Base-by-base conservation (phyloP, 1,140 invertebrate species). In the Anastrepha ludens region DNA sequence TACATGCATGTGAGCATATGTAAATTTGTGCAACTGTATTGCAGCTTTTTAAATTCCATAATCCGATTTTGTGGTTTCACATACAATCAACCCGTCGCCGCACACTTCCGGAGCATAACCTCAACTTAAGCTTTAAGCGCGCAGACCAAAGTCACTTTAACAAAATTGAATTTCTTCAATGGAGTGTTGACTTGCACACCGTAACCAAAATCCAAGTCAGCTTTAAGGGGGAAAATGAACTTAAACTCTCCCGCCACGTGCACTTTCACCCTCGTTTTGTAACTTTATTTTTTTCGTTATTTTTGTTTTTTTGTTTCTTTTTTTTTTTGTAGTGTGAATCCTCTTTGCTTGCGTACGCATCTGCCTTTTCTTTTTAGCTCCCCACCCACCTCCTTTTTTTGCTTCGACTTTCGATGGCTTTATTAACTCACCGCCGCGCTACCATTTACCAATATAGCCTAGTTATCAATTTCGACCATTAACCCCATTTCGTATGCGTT, bases 391-490 rank as follows among this genome's bases (percentile, higher is more conserved):
- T 17, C n/a, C 2, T 1, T 29, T 29, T 74, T 44, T 86, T 39
- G 11, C 20, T 9, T 58, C 58, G 29, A 41, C 29, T 74, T 74
- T 20, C 50, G 8, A 81, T 55, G n/a, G 74, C 74, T 81, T 86
- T 60, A 86, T 86, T 86, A 86, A 60, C 59, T 86, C 85, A 86
- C 85, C 55, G 85, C 74, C 17, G 47, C 47, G 47, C 74, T 55
- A 29, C n/a, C 47, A 50, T n/a, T 41, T 41, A 74, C 39, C 47
- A 50, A 55, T 55, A 81, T 81, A 81, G 74, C 74, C 74, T 81
- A 81, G 74, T 81, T 86, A 86, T 86, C 85, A 86, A 86, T 86
- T 86, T 86, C 85, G 55, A 62, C 85, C 59, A 86, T 86, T 86
- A 62, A 86, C 85, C 85, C 85, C 85, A 86, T 60, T 86, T 86